phyloP scores from a whole-genome alignment of 2,797 vertebrate species.

The Lepus townsendii region DNA sequence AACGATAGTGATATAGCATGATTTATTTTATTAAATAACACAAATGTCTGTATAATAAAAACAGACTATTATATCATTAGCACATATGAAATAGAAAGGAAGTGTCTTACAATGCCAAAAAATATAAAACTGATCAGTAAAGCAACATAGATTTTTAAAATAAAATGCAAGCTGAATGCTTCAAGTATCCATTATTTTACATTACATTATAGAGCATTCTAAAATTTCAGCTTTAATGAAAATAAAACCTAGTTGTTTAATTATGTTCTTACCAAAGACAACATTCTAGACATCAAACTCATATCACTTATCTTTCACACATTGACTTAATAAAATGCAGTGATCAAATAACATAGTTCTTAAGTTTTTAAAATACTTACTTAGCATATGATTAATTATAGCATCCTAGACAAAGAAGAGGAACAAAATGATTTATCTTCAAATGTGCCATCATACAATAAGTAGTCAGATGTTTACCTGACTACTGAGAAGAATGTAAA shows the following conservation, averaged over 20 bases:
- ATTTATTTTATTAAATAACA: conserved; percentile 79
- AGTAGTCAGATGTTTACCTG: conserved; percentile 27
- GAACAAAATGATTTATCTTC: conserved; percentile 68
- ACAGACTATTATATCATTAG: conserved; percentile 48
- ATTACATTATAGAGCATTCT: conserved; percentile 61
- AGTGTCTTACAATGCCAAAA: conserved; percentile 68
- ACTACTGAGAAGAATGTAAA: conserved; percentile 40
- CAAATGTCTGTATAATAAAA: conserved; percentile 72
- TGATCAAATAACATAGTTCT: conserved; percentile 49
- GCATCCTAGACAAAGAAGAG: conserved; percentile 75
- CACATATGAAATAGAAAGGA: conserved; percentile 68
- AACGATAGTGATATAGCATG: conserved; percentile 66
- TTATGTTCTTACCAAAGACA: conserved; percentile 65
- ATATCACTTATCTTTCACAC: conserved; percentile 48
- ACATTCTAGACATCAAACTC: conserved; percentile 53
- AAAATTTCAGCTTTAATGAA: conserved; percentile 63
- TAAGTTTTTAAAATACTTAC: conserved; percentile 76
- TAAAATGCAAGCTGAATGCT: conserved; percentile 65
- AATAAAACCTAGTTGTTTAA: conserved; percentile 58
- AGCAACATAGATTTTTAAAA: conserved; percentile 49
- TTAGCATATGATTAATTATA: conserved; percentile 78
- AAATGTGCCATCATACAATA: conserved; percentile 47
- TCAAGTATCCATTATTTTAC: conserved; percentile 44
- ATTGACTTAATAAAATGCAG: conserved; percentile 61
- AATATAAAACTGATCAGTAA: conserved; percentile 65